These are phyloP conservation scores for Leptinotarsa undecemlineata DNA, from an alignment of 1,140 invertebrate genomes.

Conservation along the genomic window DNA sequence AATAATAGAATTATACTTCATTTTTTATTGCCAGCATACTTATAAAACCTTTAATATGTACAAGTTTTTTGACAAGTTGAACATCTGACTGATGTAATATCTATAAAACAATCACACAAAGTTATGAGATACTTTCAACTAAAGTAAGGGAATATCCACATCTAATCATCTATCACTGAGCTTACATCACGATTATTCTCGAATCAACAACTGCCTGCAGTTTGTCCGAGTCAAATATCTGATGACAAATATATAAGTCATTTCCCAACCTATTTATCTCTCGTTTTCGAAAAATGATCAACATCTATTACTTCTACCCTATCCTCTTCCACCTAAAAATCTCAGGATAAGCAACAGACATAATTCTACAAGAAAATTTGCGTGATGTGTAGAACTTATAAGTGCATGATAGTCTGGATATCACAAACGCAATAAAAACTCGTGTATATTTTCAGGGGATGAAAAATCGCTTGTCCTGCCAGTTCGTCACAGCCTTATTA, in stretches of 20 bases:
- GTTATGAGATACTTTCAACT: background rate
- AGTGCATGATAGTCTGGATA: background rate
- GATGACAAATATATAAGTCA: no score
- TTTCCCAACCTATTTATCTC: no score
- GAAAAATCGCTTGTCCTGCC: background rate
- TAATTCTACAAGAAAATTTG: slow-evolving; percentile 4
- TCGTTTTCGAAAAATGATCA: no score
- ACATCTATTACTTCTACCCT: no score
- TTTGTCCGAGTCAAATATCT: no score
- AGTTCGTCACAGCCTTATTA: slow-evolving; percentile 2
- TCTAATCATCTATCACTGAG: background rate
- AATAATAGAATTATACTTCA: no score
- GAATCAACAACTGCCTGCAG: background rate
- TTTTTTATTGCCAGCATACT: no score
- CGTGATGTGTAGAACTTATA: background rate
- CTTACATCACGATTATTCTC: background rate
- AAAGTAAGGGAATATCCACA: background rate
- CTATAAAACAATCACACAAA: background rate
- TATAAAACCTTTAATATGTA: no score
- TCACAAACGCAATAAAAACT: background rate
- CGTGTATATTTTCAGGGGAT: background rate
- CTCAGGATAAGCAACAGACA: no score
- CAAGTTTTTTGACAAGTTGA: no score
- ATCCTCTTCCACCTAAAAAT: no score
- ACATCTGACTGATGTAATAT: background rate